Conservation (phyloP, 2,888 invertebrate species). For the Sclerodermus sp. region DNA sequence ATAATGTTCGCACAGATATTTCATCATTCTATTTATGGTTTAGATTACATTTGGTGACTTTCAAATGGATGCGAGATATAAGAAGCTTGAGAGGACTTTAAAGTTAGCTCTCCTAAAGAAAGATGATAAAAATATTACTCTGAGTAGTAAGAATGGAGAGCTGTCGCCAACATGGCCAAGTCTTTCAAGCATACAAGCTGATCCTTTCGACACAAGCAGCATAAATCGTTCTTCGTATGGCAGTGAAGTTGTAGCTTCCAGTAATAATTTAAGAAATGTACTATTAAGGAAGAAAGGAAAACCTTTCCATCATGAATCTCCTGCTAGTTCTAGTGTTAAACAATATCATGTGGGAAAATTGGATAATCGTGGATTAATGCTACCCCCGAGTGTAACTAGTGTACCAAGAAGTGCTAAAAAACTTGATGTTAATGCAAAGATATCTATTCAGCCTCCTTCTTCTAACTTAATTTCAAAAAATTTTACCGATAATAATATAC, state of each 20-base stretch:
- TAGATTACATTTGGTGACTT: conserved; percentile 36
- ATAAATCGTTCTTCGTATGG: conserved; percentile 21
- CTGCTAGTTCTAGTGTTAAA: conserved; percentile 38
- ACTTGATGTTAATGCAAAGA: not conserved
- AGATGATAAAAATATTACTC: not conserved
- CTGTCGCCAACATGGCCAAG: conserved; percentile 23
- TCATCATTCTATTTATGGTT: too few relatives aligned
- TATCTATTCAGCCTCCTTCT: not conserved
- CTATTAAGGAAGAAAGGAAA: conserved; percentile 16
- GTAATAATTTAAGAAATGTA: conserved; percentile 38
- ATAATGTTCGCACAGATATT: too few relatives aligned
- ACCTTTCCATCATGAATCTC: not conserved
- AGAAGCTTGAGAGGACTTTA: conserved; percentile 32
- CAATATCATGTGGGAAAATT: conserved; percentile 2
- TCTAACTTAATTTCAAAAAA: not conserved
- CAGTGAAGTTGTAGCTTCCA: conserved; percentile 43
- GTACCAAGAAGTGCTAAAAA: not conserved
- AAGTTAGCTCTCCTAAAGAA: conserved; percentile 27
- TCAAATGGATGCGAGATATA: conserved; percentile 36
- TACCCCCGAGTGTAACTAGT: conserved; percentile 29
- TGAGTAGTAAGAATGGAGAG: not conserved
- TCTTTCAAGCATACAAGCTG: conserved; percentile 36
- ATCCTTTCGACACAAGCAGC: conserved; percentile 27
- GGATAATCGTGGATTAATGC: conserved; percentile 33
- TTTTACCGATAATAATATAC: not conserved